A percentile compares a stretch with the other conserved stretches of the same genome.
Conservation (phyloP, 1,140 invertebrate species). For the Cecropterus lyciades region DNA sequence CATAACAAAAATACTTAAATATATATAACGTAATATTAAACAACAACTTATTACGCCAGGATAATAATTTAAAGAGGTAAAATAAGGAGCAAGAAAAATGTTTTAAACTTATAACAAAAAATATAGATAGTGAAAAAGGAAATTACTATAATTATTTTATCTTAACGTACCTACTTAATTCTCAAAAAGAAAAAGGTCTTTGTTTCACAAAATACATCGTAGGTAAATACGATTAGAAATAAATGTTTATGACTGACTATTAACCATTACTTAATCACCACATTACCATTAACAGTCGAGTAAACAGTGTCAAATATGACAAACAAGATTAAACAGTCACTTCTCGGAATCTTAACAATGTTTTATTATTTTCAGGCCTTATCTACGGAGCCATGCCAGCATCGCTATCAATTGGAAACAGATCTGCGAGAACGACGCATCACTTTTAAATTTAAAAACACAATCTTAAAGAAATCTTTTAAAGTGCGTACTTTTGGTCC, state of each 20-base stretch:
- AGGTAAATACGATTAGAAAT: too few species aligned
- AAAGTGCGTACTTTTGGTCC: background rate
- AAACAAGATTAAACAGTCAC: conserved; percentile 10
- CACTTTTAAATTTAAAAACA: conserved; percentile 15
- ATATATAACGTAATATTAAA: too few species aligned
- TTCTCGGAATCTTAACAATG: conserved; percentile 37
- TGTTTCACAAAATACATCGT: too few species aligned
- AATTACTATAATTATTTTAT: too few species aligned
- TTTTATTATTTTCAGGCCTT: conserved; percentile 63
- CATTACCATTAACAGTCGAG: conserved; percentile 9
- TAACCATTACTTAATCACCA: conserved; percentile 16
- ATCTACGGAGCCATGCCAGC: conserved; percentile 69
- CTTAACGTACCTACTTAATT: too few species aligned
- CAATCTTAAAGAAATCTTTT: background rate
- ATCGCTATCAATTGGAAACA: conserved; percentile 49
- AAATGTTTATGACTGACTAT: background rate
- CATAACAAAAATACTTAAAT: too few species aligned
- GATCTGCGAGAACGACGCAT: conserved; percentile 48
- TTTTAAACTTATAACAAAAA: too few species aligned
- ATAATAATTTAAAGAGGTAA: too few species aligned
- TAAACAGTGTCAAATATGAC: conserved; percentile 4
- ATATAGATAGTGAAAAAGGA: too few species aligned
- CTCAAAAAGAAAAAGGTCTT: too few species aligned
- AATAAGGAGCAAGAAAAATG: too few species aligned
- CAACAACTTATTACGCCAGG: too few species aligned